phyloP scores from a whole-genome alignment of 2,888 invertebrate genomes.

The Cynaeus angustus region DNA sequence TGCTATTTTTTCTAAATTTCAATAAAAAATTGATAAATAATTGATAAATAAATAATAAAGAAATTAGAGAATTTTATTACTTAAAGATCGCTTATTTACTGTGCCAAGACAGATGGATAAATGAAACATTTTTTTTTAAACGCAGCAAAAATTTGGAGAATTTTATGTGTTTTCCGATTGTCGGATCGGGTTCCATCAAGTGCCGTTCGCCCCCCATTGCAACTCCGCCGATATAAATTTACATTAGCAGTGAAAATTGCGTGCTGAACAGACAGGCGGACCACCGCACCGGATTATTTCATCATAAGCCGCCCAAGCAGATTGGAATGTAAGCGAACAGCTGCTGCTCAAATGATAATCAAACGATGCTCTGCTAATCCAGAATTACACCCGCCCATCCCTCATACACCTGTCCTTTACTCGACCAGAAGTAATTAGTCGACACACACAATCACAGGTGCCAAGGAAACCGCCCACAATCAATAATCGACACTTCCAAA shows the following conservation, averaged over 20 bases:
- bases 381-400: constrained; percentile 45
- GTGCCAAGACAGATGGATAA: too few relatives aligned
- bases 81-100: too few relatives aligned
- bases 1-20: too few relatives aligned
- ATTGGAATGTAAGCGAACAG: constrained; percentile 53
- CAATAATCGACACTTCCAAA: constrained; percentile 17
- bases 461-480: constrained; percentile 25
- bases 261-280: constrained; percentile 46
- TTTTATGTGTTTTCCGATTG: too few relatives aligned
- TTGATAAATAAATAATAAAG: too few relatives aligned
- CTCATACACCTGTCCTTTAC: constrained; percentile 51
- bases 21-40: too few relatives aligned
- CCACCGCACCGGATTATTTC: constrained; percentile 49
- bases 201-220: neutral
- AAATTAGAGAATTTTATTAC: too few relatives aligned
- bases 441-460: constrained; percentile 37
- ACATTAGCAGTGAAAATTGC: constrained; percentile 47
- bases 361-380: constrained; percentile 52
- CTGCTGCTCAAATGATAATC: constrained; percentile 55
- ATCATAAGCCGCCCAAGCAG: constrained; percentile 49
- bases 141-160: too few relatives aligned
- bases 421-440: constrained; percentile 40
- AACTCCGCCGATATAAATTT: constrained; percentile 41
- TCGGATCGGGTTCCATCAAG: neutral
- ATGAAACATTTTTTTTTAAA: too few relatives aligned